Evolutionary conservation across 2,888 invertebrate species (phyloP).

Genomic region (Plagiodera versicolora): DNA sequence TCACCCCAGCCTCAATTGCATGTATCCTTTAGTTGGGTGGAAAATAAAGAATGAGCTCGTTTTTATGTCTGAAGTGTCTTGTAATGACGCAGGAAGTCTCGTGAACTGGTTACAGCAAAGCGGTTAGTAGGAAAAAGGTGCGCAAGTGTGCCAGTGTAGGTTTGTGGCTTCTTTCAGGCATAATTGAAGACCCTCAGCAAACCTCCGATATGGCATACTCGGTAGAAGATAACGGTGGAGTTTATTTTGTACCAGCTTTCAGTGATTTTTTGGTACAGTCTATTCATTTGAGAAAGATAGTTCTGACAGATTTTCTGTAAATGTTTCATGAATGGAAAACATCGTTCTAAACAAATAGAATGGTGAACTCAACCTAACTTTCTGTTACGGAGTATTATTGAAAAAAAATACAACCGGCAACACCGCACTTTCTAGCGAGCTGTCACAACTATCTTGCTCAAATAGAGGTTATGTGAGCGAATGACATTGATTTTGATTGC

Average conservation of each 20-base stretch:
- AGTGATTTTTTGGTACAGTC: constrained; percentile 77
- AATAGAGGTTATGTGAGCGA: no score
- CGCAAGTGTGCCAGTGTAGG: no score
- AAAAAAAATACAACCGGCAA: no score
- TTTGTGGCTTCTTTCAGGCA: constrained; percentile 53
- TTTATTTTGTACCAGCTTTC: constrained; percentile 88
- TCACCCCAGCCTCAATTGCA: constrained; percentile 79
- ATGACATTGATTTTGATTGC: no score
- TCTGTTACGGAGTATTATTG: no score
- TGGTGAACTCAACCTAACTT: no score
- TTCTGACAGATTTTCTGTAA: no score
- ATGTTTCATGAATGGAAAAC: no score
- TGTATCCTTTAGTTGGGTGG: constrained; percentile 95
- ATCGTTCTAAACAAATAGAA: no score
- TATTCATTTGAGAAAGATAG: no score
- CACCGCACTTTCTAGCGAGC: no score
- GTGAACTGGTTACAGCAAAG: constrained; percentile 81
- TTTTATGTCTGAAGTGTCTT: constrained; percentile 83
- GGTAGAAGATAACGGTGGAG: constrained; percentile 72
- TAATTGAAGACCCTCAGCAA: constrained; percentile 67
- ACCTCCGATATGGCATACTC: constrained; percentile 69
- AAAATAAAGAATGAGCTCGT: constrained; percentile 62
- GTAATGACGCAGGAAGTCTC: constrained; percentile 85
- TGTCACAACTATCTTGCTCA: no score
- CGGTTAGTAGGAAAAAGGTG: constrained; percentile 58